Base-by-base conservation (phyloP, 1,140 invertebrate species). In the Diploscapter pachys region DNA sequence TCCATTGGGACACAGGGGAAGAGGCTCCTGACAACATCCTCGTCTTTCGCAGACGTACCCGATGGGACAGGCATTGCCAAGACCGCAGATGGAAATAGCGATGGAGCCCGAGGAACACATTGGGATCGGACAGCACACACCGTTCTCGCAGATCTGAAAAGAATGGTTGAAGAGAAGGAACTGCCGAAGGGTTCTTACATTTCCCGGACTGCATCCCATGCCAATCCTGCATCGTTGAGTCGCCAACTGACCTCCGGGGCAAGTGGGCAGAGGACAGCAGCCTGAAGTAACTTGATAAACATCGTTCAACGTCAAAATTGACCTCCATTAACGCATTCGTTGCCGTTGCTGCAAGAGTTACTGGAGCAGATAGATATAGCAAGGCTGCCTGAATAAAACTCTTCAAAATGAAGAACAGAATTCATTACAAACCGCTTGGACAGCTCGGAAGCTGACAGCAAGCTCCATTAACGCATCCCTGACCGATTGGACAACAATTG, bases 41-140 rank as follows among this genome's bases (percentile, higher is more conserved):
- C 76, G 75, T 5, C 80, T 81, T 62, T 82, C 81, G 59, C 81
- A 82, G 62, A 81, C 53, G 63, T 78, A 83, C 11, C 81, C 81
- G 3, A 74, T 72, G 5, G 81, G 81, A 51, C 81, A 82, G 4
- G 81, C 57, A 69, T 82, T 82, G 13, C 70, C 81, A 57, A 77
- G 69, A 9, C 81, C 81, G 65, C 81, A 82, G 54, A 81, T 65
- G 56, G 78, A 77, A 9, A 79, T 73, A n/a, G 81, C 78, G 55
- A 81, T 64, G 51, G 69, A 63, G 31, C 81, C 81, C 54, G 68
- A 81, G 3, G 77, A 74, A 63, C 82, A 83, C 55, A 75, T 72
- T 8, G 82, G 82, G 52, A 79, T 69, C 50, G 81, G 79, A 65
- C 81, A 83, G 59, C 81, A 83, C 50, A 84, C 71, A 48, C 82